Conservation (phyloP, 2,113 vertebrate genomes). For the Calyptomena viridis region DNA sequence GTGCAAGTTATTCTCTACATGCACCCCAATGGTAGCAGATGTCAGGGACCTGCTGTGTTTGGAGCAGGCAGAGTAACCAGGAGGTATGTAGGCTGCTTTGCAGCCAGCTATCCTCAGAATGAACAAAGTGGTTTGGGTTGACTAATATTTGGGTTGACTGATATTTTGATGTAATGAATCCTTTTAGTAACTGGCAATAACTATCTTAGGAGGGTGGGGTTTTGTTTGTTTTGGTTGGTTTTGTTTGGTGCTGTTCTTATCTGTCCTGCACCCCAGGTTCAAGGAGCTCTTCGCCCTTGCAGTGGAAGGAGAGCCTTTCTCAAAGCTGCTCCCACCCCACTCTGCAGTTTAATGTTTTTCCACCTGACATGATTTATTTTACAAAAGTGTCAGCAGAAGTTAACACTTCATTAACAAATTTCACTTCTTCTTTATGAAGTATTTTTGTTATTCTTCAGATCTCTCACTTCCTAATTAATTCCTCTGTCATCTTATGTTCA, state of each 20-base stretch:
- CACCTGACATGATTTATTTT: not conserved
- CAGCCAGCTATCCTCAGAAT: not conserved
- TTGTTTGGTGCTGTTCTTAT: not conserved
- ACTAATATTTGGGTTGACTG: too few species aligned
- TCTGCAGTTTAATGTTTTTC: not conserved
- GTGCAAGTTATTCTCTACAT: not conserved
- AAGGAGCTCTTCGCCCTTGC: not conserved
- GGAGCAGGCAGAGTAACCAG: not conserved
- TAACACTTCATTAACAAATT: constrained; percentile 10
- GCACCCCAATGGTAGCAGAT: not conserved
- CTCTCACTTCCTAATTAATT: constrained; percentile 16
- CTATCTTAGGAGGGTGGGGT: not conserved
- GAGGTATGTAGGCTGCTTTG: not conserved
- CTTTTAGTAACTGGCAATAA: not conserved
- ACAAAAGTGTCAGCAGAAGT: not conserved
- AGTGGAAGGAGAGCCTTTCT: not conserved
- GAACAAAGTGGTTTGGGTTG: not conserved
- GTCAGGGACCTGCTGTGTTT: not conserved
- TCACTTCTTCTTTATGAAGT: not conserved
- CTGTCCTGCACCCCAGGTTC: not conserved
- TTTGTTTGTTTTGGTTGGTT: not conserved
- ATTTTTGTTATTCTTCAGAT: not conserved
- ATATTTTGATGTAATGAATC: not conserved
- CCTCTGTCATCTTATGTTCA: not conserved
- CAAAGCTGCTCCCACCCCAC: fast-evolving